These are phyloP conservation scores for Schizopygopsis pylzovi DNA, from an alignment of 2,797 vertebrate species.

Conservation along the genomic window DNA sequence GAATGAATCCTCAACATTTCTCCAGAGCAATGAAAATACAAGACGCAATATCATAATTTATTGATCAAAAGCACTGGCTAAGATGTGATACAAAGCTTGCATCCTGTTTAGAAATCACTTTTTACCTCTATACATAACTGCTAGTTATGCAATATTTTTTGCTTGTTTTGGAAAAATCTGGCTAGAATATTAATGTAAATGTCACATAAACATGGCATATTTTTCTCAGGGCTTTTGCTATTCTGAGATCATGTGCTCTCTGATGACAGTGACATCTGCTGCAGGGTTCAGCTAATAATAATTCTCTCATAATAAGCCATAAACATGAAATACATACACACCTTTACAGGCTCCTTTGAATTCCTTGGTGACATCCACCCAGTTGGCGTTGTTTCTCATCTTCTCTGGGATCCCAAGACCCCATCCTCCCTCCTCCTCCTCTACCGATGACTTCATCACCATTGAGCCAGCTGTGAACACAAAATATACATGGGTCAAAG, in stretches of 20 bases:
- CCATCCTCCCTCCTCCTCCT: slow-evolving; percentile 96
- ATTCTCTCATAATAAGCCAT: not conserved
- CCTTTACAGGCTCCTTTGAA: slow-evolving; percentile 96
- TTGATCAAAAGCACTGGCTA: not conserved
- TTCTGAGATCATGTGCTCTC: slow-evolving; percentile 23
- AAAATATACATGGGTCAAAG: not conserved
- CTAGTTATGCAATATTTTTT: no score
- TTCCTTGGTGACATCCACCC: slow-evolving; percentile 95
- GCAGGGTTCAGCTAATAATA: slow-evolving; percentile 34
- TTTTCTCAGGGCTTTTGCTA: slow-evolving; percentile 26
- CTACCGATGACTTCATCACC: slow-evolving; percentile 95
- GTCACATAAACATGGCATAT: not conserved
- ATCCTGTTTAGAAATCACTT: not conserved
- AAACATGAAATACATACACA: not conserved
- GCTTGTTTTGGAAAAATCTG: not conserved
- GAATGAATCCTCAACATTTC: not conserved
- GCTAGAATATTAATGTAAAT: not conserved
- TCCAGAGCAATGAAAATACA: not conserved
- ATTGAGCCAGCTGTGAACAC: slow-evolving; percentile 75
- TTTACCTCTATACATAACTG: not conserved
- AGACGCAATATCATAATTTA: not conserved
- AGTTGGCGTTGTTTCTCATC: slow-evolving; percentile 90
- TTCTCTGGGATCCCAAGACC: slow-evolving; percentile 92
- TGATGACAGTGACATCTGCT: slow-evolving; percentile 6
- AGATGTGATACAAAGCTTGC: not conserved